Evolutionary conservation across 2,888 invertebrate genomes (phyloP).

Genomic region (Ennomos quercinarius): DNA sequence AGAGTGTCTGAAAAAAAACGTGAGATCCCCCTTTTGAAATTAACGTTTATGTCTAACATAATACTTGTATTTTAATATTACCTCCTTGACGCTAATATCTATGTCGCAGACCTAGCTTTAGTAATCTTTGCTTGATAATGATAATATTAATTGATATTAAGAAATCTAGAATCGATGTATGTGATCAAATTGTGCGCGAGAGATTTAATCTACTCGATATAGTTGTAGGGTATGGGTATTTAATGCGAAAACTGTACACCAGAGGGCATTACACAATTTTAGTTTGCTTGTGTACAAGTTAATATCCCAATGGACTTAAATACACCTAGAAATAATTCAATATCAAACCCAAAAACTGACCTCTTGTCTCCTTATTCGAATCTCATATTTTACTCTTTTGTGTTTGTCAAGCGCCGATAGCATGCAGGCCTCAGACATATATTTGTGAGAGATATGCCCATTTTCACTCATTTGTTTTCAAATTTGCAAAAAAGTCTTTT

Average conservation of each 20-base stretch:
- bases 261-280: slow-evolving; percentile 25
- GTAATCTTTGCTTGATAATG: slow-evolving; percentile 39
- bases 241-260: slow-evolving; percentile 19
- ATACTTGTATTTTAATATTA: slow-evolving; percentile 38
- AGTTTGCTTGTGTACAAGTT: slow-evolving; percentile 17
- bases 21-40: slow-evolving; percentile 43
- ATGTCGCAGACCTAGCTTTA: slow-evolving; percentile 40
- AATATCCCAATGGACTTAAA: slow-evolving; percentile 8
- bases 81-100: slow-evolving; percentile 38
- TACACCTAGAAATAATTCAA: slow-evolving; percentile 1
- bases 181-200: slow-evolving; percentile 29
- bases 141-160: slow-evolving; percentile 42
- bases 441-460: too few relatives aligned
- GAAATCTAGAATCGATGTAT: slow-evolving; percentile 28
- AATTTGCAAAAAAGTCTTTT: too few relatives aligned
- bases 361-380: slow-evolving; percentile 6
- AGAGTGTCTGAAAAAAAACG: slow-evolving; percentile 29
- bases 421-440: background rate
- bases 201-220: slow-evolving; percentile 33
- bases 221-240: slow-evolving; percentile 28
- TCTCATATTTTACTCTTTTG: slow-evolving; percentile 38
- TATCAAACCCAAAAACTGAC: background rate
- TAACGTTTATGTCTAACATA: slow-evolving; percentile 37
- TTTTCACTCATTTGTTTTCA: too few relatives aligned
- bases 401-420: slow-evolving; percentile 20